Base-by-base conservation (phyloP, 35 echinoderm and acorn worm species). In the Heliocidaris erythrogramma region DNA sequence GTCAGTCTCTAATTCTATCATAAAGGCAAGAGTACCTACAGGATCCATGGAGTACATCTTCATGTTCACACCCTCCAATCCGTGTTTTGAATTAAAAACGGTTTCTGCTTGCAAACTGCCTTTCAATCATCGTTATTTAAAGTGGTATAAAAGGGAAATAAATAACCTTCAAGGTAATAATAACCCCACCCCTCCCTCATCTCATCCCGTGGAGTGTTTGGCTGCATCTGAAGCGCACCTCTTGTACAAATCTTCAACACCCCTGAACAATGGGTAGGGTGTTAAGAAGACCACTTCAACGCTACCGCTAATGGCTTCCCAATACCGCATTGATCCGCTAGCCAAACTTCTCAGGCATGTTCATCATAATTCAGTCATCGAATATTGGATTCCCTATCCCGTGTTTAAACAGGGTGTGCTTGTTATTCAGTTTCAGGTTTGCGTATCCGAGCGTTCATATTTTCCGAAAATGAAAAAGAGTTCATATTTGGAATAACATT, bases 231-330 rank as follows among this genome's bases (percentile, higher is more conserved):
- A 47, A 48, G 87, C 87, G 17, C 87, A 48, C 87, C 87, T 48
- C 87, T 30, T 89, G 47, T 89, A 47, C 31, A 89, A 89, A 89
- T 14, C 87, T 78, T 78, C 65, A 18, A 21, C 65, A 78, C 65
- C 65, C 17, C 65, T 32, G 87, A 48, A 89, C 87, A 89, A 89
- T 47, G 87, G 47, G 30, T 14, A 6, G 47, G 87, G 87, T 89
- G 87, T 48, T 89, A 89, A 89, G 87, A 32, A n/a, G 47, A 47
- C 87, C 87, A 89, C 87, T 89, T 89, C 87, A 89, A 47, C 87
- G 31, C 31, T 30, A 48, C 87, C 87, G 87, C 87, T 89, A 89
- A 89, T 89, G 87, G 87, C 31, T 48, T 48, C 32, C 65, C 65
- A 78, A 78, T 78, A 78, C 65, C 65, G 65, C 65, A 78, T 78